A percentile compares a stretch with the other conserved stretches of the same genome.
Evolutionary conservation across 2,113 vertebrate genomes (phyloP).

Genomic region (Cettia cetti): DNA sequence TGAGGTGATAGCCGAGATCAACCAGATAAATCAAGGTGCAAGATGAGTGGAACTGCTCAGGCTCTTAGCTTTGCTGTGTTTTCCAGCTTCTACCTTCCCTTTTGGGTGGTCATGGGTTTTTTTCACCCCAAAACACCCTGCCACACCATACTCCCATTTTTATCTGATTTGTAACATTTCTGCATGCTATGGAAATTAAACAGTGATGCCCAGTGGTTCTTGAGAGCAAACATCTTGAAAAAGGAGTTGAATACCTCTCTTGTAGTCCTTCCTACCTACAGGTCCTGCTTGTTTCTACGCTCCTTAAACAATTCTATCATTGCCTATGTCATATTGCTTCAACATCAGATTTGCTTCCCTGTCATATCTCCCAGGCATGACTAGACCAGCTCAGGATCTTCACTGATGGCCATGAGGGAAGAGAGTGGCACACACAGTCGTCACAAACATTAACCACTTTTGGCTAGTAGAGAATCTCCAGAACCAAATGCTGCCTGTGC

Average conservation of each 20-base stretch:
- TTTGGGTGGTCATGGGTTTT: not conserved
- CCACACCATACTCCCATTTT: not conserved
- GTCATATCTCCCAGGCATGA: not conserved
- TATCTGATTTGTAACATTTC: not conserved
- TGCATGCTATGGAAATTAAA: not conserved
- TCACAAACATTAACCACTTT: not conserved
- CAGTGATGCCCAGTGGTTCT: not conserved
- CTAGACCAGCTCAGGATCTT: not conserved
- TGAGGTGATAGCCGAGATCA: not conserved
- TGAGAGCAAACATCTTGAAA: not conserved
- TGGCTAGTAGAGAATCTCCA: not conserved
- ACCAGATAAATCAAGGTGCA: not conserved
- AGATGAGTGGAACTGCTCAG: not conserved
- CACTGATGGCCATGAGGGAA: not conserved
- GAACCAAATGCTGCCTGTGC: not conserved
- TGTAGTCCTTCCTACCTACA: not conserved
- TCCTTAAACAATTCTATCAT: not conserved
- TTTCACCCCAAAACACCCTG: not conserved
- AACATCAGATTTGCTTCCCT: not conserved
- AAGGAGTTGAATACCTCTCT: not conserved
- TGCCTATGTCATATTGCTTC: not conserved
- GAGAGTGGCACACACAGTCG: not conserved
- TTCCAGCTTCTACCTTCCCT: not conserved
- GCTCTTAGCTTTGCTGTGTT: not conserved
- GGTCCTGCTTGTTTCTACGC: not conserved